Percentiles rank a stretch among this genome's conserved stretches.
These are phyloP conservation scores for Syndactyla subalaris DNA, from an alignment of 2,797 vertebrate genomes.

Conservation along the genomic window DNA sequence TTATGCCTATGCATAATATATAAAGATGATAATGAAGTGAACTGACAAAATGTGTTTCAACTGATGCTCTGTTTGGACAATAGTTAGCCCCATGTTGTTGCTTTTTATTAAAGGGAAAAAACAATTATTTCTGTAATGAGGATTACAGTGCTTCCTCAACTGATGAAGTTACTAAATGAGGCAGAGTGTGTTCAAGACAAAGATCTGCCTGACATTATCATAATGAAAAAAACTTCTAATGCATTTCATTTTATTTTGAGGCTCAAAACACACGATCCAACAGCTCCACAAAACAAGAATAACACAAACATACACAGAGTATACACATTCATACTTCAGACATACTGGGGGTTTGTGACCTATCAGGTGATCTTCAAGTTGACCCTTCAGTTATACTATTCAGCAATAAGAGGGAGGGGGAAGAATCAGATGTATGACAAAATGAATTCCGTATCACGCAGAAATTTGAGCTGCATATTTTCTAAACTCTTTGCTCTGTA, in stretches of 20 bases:
- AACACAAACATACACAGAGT: background rate
- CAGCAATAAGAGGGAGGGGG: background rate
- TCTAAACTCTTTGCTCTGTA: background rate
- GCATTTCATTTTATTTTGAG: background rate
- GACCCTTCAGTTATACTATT: background rate
- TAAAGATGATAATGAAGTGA: background rate
- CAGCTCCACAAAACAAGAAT: background rate
- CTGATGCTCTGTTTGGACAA: background rate
- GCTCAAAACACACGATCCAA: background rate
- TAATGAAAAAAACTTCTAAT: background rate
- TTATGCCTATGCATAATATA: background rate
- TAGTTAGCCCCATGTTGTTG: background rate
- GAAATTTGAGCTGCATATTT: background rate
- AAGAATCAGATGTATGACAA: background rate
- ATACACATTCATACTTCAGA: background rate
- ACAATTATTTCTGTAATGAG: background rate
- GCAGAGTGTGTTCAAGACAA: background rate
- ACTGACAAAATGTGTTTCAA: background rate
- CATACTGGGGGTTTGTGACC: background rate
- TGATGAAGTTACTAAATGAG: background rate
- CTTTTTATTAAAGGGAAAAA: background rate
- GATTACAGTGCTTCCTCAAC: background rate
- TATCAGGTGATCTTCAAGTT: background rate
- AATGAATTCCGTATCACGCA: background rate
- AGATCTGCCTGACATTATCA: background rate